Conservation (phyloP, 2,888 invertebrate species). For the Creontiades dilutus region DNA sequence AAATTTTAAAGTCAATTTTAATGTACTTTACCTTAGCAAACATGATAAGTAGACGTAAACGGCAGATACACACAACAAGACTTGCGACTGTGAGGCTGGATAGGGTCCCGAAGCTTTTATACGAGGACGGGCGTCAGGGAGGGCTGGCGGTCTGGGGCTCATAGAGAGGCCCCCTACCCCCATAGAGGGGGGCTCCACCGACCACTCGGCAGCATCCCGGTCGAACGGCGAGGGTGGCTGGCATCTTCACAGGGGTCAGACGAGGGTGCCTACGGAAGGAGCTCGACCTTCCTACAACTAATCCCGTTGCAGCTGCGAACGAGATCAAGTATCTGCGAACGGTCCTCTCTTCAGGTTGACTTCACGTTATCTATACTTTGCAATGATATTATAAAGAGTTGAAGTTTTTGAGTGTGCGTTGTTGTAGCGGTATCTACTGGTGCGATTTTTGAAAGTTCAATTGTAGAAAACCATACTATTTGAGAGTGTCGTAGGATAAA, state of each 20-base stretch:
- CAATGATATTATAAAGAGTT: too few species aligned
- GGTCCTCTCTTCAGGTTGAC: too few species aligned
- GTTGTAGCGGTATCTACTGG: too few species aligned
- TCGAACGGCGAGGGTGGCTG: background rate
- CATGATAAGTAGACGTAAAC: conserved; percentile 46
- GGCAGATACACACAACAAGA: conserved; percentile 64
- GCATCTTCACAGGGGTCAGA: background rate
- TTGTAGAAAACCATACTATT: too few species aligned
- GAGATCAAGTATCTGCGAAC: too few species aligned
- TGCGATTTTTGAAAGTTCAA: too few species aligned
- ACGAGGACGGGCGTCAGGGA: background rate
- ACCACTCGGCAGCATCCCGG: background rate
- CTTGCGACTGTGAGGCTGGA: conserved; percentile 58
- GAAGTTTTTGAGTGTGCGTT: too few species aligned
- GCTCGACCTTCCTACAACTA: conserved; percentile 19
- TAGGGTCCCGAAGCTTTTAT: conserved; percentile 58
- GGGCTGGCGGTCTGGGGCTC: conserved; percentile 5
- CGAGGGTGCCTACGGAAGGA: conserved; percentile 3
- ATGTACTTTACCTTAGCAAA: conserved; percentile 58
- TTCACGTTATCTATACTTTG: too few species aligned
- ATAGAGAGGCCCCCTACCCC: conserved; percentile 31
- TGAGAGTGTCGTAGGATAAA: too few species aligned
- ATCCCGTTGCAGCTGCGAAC: background rate
- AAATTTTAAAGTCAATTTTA: conserved; percentile 15
- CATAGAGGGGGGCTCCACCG: background rate